Evolutionary conservation across 1,140 invertebrate species (phyloP), one percentile per base, ranked within the genome.

Genomic region (Diachasmimorpha longicaudata): DNA sequence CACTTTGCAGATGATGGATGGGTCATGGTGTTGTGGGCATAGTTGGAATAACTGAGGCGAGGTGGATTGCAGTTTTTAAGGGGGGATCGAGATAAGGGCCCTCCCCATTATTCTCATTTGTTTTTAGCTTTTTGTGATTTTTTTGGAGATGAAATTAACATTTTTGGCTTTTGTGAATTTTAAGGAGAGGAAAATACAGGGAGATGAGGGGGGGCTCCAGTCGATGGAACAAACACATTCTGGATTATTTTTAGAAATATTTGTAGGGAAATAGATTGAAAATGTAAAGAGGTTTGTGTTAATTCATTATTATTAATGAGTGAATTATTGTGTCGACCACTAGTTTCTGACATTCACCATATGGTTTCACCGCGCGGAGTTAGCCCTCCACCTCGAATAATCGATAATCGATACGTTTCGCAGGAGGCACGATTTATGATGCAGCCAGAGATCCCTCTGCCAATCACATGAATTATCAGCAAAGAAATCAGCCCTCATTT

Each of bases 1-100:
- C 82, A 80, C 80, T 83, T 82, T 82, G 72, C 31, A 69, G 77
- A 81, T 84, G 83, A 84, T 84, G 79, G 78, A 63, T 63, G 58
- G 58, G 21, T n/a, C 58, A 25, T 23, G 58, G 58, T 63, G 19
- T 25, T 25, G 19, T 63, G 23, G 58, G 19, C 58, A 63, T 25
- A 63, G 23, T 14, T 14, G 58, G 23, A 63, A 63, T 63, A 63
- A 63, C 58, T 63, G 21, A 63, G 58, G 19, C 58, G 21, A 13
- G 19, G 4, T 55, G 58, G 58, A 63, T 25, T 63, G 58, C 58
- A 63, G 58, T 63, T 63, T 63, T 63, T 25, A 0, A 52, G 48
- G 16, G 48, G 48, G 9, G 48, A 52, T 52, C 48, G 48, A 52
- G 48, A 52, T 52, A 52, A 52, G 48, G 48, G 48, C 48, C 48